Evolutionary conservation across 1,140 invertebrate genomes (phyloP).

Genomic region (Drosophila simulans): DNA sequence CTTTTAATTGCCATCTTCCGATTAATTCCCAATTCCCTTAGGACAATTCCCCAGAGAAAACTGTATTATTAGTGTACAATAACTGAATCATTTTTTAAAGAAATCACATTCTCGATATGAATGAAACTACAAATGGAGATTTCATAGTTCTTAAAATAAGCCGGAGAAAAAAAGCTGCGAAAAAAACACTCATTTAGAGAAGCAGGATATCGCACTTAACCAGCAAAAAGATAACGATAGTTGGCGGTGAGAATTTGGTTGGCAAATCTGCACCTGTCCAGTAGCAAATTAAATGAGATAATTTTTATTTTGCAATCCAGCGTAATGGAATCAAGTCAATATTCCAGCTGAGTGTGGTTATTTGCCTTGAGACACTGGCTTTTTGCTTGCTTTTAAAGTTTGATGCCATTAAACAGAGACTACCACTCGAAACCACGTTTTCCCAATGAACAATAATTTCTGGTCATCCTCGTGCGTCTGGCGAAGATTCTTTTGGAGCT

Average conservation of each 20-base stretch:
- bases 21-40: not conserved
- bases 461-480: conserved; percentile 10
- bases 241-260: not conserved
- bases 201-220: not conserved
- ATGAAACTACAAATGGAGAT: not conserved
- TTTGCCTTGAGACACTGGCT: not conserved
- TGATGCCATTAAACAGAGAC: conserved; percentile 12
- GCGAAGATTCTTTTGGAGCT: conserved; percentile 11
- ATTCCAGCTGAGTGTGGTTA: not conserved
- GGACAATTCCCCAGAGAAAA: not conserved
- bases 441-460: conserved; percentile 26
- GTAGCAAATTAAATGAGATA: not conserved
- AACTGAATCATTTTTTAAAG: not conserved
- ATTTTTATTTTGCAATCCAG: not conserved
- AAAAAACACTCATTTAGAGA: not conserved
- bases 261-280: conserved; percentile 9
- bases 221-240: not conserved
- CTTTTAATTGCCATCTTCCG: not conserved
- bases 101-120: not conserved
- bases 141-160: not conserved
- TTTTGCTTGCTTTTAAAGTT: not conserved
- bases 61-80: not conserved
- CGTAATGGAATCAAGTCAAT: conserved; percentile 3
- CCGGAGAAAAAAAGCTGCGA: not conserved
- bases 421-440: not conserved